Evolutionary conservation across 1,140 invertebrate species (phyloP), one percentile per base, ranked within the genome.

Genomic region (Caenorhabditis remanei): DNA sequence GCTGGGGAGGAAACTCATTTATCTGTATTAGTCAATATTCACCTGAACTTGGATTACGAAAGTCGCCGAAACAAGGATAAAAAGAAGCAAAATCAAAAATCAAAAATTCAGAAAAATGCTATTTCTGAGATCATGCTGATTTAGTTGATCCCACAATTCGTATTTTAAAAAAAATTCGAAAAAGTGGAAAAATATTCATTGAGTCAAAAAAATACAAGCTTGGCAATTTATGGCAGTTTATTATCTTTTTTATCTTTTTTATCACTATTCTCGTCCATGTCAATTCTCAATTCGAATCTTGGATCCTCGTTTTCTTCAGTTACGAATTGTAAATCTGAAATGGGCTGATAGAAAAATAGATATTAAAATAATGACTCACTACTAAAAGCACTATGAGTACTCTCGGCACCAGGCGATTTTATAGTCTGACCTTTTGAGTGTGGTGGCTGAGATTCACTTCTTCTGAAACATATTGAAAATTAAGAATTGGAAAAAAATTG

Each of bases 301-400:
- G 16, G 71, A 79, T 79, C 71, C 24, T 79, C 71, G 24, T 79
- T 79, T 24, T 79, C 71, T 50, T 79, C 71, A 4, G 71, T 79
- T 2, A 79, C 71, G n/a, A 79, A 79, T 50, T 79, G 13, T 13
- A 79, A 41, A 32, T 79, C 71, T 79, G 71, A 79, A 79, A 65
- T 58, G 1, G n/a, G 40, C 24, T 65, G 24, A 4, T 32, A 32
- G 32, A 32, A 32, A 32, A 32, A 32, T 32, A 32, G 32, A 32
- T 32, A 32, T 32, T 32, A 32, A 32, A 32, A 32, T 32, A 32
- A 32, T 32, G 32, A 79, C 71, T 50, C 5, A 79, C 71, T 79
- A n/a, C 71, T 50, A 5, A 79, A 79, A 50, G 71, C 71, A 79
- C 71, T 79, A 8, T 79, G 71, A 21, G 43, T 79, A 79, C 71